Evolutionary conservation across 2,888 invertebrate genomes (phyloP).

Genomic region (Drosophila subquinaria): DNA sequence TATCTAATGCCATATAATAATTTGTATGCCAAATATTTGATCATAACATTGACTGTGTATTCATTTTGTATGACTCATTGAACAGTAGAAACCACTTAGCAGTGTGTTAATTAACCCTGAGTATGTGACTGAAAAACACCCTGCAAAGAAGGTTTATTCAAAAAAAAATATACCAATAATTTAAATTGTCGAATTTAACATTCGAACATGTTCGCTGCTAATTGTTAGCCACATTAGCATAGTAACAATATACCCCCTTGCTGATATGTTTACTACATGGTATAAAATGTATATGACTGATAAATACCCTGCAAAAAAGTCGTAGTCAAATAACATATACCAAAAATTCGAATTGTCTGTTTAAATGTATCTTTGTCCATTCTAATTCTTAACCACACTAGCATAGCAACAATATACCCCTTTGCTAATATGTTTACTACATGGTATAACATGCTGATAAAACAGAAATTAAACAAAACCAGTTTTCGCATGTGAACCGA

Average conservation of each 20-base stretch:
- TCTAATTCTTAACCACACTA: background rate
- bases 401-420: conserved; percentile 3
- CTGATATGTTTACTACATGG: background rate
- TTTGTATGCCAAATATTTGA: conserved; percentile 6
- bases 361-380: background rate
- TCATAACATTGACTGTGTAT: conserved; percentile 10
- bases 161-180: background rate
- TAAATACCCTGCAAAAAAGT: conserved; percentile 26
- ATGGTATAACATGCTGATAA: conserved; percentile 35
- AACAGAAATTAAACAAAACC: conserved; percentile 35
- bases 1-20: background rate
- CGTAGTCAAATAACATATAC: background rate
- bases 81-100: conserved; percentile 15
- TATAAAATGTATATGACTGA: background rate
- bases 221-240: background rate
- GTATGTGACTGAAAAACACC: conserved; percentile 13
- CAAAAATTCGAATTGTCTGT: background rate
- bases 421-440: background rate
- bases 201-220: background rate
- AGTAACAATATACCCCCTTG: conserved; percentile 4
- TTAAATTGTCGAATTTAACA: background rate
- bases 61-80: conserved; percentile 48
- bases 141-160: conserved; percentile 5
- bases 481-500: conserved; percentile 32
- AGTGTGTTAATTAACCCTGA: background rate